These are phyloP conservation scores for Chrysodeixis includens DNA, from an alignment of 2,888 invertebrate species.

Conservation along the genomic window DNA sequence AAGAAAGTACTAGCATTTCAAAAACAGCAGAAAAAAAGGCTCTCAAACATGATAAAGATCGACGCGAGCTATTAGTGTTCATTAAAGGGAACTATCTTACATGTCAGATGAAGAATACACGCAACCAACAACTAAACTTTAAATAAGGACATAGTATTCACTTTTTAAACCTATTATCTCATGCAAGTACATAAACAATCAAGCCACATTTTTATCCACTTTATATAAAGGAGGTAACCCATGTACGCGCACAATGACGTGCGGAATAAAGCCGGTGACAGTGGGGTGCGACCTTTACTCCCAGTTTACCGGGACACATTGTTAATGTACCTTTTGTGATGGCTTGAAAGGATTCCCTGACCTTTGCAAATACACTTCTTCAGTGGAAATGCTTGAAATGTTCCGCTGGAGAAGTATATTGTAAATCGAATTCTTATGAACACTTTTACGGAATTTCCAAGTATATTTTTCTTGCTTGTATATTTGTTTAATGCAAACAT, in stretches of 20 bases:
- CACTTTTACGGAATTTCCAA: background rate
- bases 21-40: too few species aligned
- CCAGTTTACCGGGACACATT: conserved; percentile 36
- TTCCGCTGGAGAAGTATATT: background rate
- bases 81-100: too few species aligned
- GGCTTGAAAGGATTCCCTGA: conserved; percentile 25
- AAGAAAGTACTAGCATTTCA: too few species aligned
- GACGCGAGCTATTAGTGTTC: too few species aligned
- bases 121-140: too few species aligned
- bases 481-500: background rate
- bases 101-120: too few species aligned
- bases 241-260: conserved; percentile 1
- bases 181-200: background rate
- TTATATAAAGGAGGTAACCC: conserved; percentile 6
- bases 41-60: too few species aligned
- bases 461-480: background rate
- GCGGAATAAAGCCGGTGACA: conserved; percentile 36
- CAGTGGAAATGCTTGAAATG: conserved; percentile 11
- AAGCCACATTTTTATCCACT: background rate
- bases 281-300: conserved; percentile 25
- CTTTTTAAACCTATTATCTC: background rate
- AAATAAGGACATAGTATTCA: too few species aligned
- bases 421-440: background rate
- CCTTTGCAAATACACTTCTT: conserved; percentile 38
- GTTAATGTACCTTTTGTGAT: conserved; percentile 30